Percentiles rank a stretch among this genome's conserved stretches.
These are phyloP conservation scores for Poicephalus meyeri DNA, from an alignment of 2,113 vertebrate genomes.

Conservation along the genomic window DNA sequence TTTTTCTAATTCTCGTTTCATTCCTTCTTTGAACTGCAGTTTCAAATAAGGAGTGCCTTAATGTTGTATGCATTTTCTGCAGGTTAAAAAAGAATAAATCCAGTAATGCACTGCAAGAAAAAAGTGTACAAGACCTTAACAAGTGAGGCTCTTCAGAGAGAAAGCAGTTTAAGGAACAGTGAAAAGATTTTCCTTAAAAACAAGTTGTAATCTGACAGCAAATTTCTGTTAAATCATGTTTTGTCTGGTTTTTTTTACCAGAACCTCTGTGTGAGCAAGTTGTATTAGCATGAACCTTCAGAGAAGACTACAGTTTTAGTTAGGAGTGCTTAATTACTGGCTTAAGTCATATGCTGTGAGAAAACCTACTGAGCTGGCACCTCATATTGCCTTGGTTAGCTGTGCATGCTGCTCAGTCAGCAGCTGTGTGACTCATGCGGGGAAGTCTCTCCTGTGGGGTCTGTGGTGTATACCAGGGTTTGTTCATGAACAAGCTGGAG, in stretches of 20 bases:
- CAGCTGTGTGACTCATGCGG: not conserved
- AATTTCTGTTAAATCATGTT: not conserved
- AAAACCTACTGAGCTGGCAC: not conserved
- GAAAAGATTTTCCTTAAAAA: not conserved
- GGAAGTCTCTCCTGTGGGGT: not conserved
- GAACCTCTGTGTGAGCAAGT: not conserved
- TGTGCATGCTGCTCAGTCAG: not conserved
- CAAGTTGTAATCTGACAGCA: not conserved
- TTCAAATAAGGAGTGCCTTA: not conserved
- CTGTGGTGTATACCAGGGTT: not conserved
- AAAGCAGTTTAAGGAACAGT: not conserved
- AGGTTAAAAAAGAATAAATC: not conserved
- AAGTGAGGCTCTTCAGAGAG: not conserved
- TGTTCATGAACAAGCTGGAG: not conserved
- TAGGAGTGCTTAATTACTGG: not conserved
- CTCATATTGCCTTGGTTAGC: not conserved
- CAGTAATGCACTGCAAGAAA: not conserved
- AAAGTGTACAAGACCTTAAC: not conserved
- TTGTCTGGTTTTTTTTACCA: not conserved
- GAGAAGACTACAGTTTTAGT: not conserved
- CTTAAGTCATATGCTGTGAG: not conserved
- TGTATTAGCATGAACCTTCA: not conserved
- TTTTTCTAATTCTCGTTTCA: not conserved
- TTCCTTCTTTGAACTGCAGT: not conserved
- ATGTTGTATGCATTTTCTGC: not conserved